phyloP scores from a whole-genome alignment of 1,140 invertebrate species.

The Hypothenemus hampei region DNA sequence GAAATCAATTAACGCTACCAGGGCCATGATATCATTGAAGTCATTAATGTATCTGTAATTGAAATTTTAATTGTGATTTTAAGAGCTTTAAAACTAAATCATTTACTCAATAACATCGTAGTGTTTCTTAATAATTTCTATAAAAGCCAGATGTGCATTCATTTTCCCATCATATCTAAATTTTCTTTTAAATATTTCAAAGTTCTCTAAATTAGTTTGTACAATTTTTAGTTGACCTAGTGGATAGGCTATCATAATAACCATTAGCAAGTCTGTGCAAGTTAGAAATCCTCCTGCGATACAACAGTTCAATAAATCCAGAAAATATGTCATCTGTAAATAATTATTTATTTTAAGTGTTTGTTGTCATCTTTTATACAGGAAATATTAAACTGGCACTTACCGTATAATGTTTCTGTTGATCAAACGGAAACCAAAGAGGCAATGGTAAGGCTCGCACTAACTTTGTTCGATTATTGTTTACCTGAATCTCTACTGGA shows the following conservation, averaged over 20 bases:
- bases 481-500: neutral
- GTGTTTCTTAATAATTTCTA: neutral
- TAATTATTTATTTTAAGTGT: too few species aligned
- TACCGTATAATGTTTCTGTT: neutral
- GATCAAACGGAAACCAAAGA: neutral
- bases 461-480: neutral
- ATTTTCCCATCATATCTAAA: neutral
- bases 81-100: neutral
- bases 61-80: neutral
- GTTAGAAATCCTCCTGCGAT: neutral
- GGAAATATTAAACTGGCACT: neutral
- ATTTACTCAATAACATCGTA: neutral
- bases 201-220: neutral
- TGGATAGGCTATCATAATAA: neutral
- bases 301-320: neutral
- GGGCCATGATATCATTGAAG: slow-evolving; percentile 4
- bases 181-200: neutral
- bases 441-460: neutral
- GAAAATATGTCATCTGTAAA: too few species aligned
- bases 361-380: too few species aligned
- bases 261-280: neutral
- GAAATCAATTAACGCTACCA: slow-evolving; percentile 15
- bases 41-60: slow-evolving; percentile 10
- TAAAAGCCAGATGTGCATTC: neutral
- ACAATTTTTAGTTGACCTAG: neutral